Base-by-base conservation (phyloP, 2,888 invertebrate genomes). In the Brachypalpus laphriformis region DNA sequence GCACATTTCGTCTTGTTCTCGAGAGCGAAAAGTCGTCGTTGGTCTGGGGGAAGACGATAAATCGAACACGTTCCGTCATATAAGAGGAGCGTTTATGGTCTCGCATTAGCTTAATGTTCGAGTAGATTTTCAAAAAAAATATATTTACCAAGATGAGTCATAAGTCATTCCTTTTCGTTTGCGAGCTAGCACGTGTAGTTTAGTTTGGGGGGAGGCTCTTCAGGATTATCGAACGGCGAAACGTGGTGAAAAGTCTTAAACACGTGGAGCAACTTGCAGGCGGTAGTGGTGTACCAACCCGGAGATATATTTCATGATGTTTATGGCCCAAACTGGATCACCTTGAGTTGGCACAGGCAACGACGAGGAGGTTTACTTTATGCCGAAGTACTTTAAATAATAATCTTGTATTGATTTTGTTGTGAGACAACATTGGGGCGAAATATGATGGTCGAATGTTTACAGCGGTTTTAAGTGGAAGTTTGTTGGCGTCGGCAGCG, bases 351-450 rank as follows among this genome's bases (percentile, higher is more conserved):
- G 20, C 37, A 42, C 25, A 16, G 42, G 2, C 25, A 42, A 18
- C 57, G 37, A 18, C 57, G 37, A 66, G 57, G 59, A 66, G 40
- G 66, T 80, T 72, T 74, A 61, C 74, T 75, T 68, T 61, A 11
- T 74, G 61, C 68, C 61, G 68, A 51, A 74, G 74, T 75, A 75
- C 80, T 63, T 75, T n/a, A 45, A 63, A 75, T 45, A 75, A 75
- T 49, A 47, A 49, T 70, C 51, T 74, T 49, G 61, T 63, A 57
- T 82, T 49, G 75, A 75, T 82, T 75, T 70, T 75, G 25, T 47
- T 68, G 11, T 40, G 54, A 42, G 61, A 54, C 42, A 54, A 42
- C 42, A 47, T 8, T 37, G 56, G 5, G 11, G 34, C 14, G 45
- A 45, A 56, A 40, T 25, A 22, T 11, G 40, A 59, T 59, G 22